Base-by-base conservation (phyloP, 2,797 vertebrate species). In the Aythya fuligula region DNA sequence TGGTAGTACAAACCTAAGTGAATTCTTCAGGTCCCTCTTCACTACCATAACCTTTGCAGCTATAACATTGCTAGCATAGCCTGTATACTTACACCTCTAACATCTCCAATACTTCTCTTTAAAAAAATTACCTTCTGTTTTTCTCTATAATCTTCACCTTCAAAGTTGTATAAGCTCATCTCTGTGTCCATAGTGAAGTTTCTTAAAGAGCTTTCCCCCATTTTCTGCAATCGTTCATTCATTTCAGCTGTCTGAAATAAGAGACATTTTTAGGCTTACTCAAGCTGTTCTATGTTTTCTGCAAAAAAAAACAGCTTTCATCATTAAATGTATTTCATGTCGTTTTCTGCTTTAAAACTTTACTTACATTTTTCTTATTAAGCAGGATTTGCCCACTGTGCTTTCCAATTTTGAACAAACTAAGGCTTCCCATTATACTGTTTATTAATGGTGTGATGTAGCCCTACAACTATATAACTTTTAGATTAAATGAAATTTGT, bases 111-210 rank as follows among this genome's bases (percentile, higher is more conserved):
- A 2, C 22, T 38, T 47, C 4, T 19, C 5, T 49, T 25, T 32
- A n/a, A 53, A 49, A 91, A 89, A 67, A 71, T 96, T 97, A 99
- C 98, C 98, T 99, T 99, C 85, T 99, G 98, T 93, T 99, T 99
- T 95, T 98, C 98, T 97, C 98, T 98, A 84, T 99, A 99, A 97
- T 99, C 98, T 97, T 99, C 98, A 91, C 98, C 98, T 98, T 99
- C 98, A 82, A 99, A 99, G 85, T 99, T 99, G 97, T 99, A 99
- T 65, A 99, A 97, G 93, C 98, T 99, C 97, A 98, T 98, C 96
- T 99, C 98, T 49, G 97, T 98, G 76, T 99, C 98, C 98, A 99
- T 98, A 61, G 98, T 98, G 97, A 99, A 99, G 92, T 98, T 98
- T 90, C 98, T 97, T 54, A 99, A 97, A 13, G 98, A 98, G 90